Evolutionary conservation across 2,888 invertebrate species (phyloP).

Genomic region (Galeruca laticollis): DNA sequence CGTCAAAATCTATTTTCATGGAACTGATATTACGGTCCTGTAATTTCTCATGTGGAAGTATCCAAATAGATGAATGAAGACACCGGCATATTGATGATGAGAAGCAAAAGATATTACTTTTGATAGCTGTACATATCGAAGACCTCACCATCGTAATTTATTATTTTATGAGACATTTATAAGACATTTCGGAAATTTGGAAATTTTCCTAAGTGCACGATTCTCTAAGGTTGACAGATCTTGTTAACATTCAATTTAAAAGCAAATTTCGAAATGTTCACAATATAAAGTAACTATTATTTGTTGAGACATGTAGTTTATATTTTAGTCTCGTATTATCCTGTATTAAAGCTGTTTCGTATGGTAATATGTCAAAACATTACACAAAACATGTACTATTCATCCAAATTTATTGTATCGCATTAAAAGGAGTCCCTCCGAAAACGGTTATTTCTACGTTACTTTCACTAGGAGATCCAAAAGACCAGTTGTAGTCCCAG

Average conservation of each 20-base stretch:
- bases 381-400: too few relatives aligned
- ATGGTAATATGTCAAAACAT: too few relatives aligned
- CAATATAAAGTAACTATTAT: too few relatives aligned
- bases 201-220: neutral
- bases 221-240: neutral
- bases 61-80: constrained; percentile 26
- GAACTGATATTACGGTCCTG: constrained; percentile 4
- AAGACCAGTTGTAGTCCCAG: too few relatives aligned
- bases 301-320: too few relatives aligned
- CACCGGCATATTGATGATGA: constrained; percentile 37
- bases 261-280: neutral
- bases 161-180: constrained; percentile 31
- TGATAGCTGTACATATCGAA: constrained; percentile 31
- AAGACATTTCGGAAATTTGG: neutral
- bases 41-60: constrained; percentile 1
- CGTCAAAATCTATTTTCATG: too few relatives aligned
- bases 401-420: too few relatives aligned
- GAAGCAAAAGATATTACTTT: constrained; percentile 42
- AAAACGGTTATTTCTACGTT: too few relatives aligned
- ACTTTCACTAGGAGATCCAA: too few relatives aligned
- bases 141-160: constrained; percentile 33
- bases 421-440: too few relatives aligned
- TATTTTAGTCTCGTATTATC: too few relatives aligned
- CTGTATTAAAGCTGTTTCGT: too few relatives aligned
- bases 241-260: neutral